Conservation (phyloP, 2,888 invertebrate genomes). For the Cartodere bifasciata region DNA sequence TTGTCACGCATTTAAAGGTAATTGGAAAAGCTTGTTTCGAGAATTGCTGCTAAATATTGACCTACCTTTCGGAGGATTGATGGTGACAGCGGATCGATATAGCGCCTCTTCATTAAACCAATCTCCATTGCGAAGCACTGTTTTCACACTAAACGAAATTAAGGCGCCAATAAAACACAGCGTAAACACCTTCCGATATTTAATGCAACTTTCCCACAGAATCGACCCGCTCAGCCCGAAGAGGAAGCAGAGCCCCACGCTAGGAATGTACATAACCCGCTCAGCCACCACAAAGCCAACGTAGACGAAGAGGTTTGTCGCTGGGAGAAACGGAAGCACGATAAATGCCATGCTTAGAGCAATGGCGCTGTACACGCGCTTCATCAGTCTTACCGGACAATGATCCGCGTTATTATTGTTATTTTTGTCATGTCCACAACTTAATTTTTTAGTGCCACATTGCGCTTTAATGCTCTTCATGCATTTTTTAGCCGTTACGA, state of each 20-base stretch:
- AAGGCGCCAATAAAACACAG: conserved; percentile 43
- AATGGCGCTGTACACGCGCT: no score
- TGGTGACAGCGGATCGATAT: conserved; percentile 77
- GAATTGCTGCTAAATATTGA: no score
- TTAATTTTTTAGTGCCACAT: conserved; percentile 1
- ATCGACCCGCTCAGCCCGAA: conserved; percentile 60
- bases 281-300: conserved; percentile 98
- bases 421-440: conserved; percentile 1
- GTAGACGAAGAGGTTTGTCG: conserved; percentile 92
- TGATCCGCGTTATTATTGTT: background rate
- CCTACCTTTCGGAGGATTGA: conserved; percentile 97
- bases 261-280: conserved; percentile 88
- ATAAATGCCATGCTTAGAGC: conserved; percentile 74
- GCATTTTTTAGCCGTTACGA: conserved; percentile 5
- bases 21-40: no score
- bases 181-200: conserved; percentile 32
- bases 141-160: conserved; percentile 60
- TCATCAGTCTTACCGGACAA: conserved; percentile 1
- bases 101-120: conserved; percentile 90
- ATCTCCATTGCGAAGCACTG: conserved; percentile 72
- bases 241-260: conserved; percentile 87
- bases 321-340: conserved; percentile 86
- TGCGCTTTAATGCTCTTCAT: no score
- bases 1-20: no score
- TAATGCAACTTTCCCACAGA: conserved; percentile 40